Conservation (phyloP, 2,797 vertebrate genomes). For the Danio kyathit region DNA sequence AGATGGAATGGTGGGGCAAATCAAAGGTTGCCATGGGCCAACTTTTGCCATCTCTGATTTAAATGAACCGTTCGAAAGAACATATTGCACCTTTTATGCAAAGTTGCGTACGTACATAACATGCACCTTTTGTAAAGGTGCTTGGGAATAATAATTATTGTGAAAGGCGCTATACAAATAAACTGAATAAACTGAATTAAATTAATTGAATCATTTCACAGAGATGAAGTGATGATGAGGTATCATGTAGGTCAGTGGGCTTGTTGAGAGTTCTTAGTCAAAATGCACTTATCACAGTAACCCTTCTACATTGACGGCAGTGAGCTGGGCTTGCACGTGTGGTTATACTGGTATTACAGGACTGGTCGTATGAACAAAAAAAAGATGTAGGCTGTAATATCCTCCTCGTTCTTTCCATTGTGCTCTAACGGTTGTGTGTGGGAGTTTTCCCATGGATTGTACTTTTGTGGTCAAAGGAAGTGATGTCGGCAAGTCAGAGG, state of each 20-base stretch:
- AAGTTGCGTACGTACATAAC: too few relatives aligned
- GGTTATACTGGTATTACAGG: constrained; percentile 24
- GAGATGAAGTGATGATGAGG: neutral
- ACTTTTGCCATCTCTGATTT: too few relatives aligned
- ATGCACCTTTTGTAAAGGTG: too few relatives aligned
- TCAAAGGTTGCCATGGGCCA: too few relatives aligned
- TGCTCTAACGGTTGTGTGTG: constrained; percentile 1
- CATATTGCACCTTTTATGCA: too few relatives aligned
- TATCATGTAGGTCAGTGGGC: constrained; percentile 14
- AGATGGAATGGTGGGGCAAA: too few relatives aligned
- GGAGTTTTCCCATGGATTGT: constrained; percentile 40
- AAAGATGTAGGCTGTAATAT: constrained; percentile 1
- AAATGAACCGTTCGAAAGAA: neutral
- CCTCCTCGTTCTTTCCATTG: constrained; percentile 22
- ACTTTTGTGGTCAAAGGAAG: constrained; percentile 28
- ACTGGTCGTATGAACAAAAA: neutral
- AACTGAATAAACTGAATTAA: too few relatives aligned
- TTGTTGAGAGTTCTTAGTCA: constrained; percentile 19
- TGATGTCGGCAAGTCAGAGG: neutral
- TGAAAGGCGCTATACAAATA: too few relatives aligned
- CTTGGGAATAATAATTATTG: too few relatives aligned
- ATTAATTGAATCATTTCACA: too few relatives aligned
- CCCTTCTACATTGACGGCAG: neutral
- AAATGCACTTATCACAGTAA: neutral
- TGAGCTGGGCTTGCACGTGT: neutral